Evolutionary conservation across 2,888 invertebrate genomes (phyloP), one percentile per base, ranked within the genome.

Genomic region (Standfussiana lucernea): DNA sequence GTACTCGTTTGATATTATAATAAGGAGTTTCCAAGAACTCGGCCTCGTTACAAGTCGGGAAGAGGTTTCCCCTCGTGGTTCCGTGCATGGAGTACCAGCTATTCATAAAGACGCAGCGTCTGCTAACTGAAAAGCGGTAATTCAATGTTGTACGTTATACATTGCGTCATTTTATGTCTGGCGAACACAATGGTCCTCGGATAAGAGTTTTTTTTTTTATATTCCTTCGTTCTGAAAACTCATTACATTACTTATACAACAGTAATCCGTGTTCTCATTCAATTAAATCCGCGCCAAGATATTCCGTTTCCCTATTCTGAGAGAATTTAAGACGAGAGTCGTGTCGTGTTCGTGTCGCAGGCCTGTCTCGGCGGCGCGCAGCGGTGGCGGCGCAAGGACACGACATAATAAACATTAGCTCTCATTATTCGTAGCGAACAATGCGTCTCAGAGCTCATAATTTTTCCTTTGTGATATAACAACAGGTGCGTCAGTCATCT

Each of bases 401-500:
- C 67, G 74, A 66, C 72, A 78, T 65, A 64, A 77, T 84, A 77
- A 79, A 82, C 86, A 87, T 86, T 86, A 84, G 80, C 79, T 65
- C 85, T 86, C 82, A 87, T 86, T 87, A 86, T 79, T 79, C 87
- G 69, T 62, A 50, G 59, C 68, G 78, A 69, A 87, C 85, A 86
- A 87, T 79, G 79, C 72, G 77, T 76, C 87, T 80, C 75, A 61
- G 84, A 71, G 77, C 73, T 84, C 75, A 84, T 84, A 76, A 80
- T 84, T 80, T 85, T 85, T 80, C 80, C 87, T 85, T 85, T 85
- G 87, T 85, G 75, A 70, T 77, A 68, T 61, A 62, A 81, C 76
- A 85, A 84, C 81, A 84, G 87, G 77, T 78, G 78, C 81, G 85
- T 79, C 87, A 69, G 79, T 84, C 47, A 69, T 72, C 59, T 64